These are phyloP conservation scores for Adoxophyes honmai DNA, from an alignment of 1,140 invertebrate species.

Conservation along the genomic window DNA sequence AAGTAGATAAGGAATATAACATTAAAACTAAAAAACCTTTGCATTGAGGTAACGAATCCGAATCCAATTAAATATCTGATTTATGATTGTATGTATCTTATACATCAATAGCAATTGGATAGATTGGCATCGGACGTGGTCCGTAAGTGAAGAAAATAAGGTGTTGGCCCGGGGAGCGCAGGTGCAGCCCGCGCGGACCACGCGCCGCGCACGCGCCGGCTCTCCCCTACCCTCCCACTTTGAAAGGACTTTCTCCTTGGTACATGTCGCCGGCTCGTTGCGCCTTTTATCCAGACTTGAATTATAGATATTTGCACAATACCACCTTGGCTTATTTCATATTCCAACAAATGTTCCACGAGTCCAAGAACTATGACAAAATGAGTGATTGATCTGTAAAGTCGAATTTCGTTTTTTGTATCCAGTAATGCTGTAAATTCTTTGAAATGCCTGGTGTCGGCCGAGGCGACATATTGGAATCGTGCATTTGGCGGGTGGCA, in stretches of 20 bases:
- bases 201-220: conserved; percentile 23
- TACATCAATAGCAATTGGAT: too few relatives aligned
- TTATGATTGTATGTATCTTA: too few relatives aligned
- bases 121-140: too few relatives aligned
- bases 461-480: conserved; percentile 1
- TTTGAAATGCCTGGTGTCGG: neutral
- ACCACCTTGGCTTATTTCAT: neutral
- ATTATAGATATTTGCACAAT: conserved; percentile 21
- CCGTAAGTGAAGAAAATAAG: too few relatives aligned
- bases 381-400: conserved; percentile 6
- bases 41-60: too few relatives aligned
- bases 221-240: conserved; percentile 21
- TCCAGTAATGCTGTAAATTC: conserved; percentile 10
- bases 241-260: conserved; percentile 25
- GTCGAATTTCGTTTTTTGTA: neutral
- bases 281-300: conserved; percentile 18
- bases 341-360: conserved; percentile 6
- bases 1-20: too few relatives aligned
- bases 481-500: neutral
- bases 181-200: conserved; percentile 13
- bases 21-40: too few relatives aligned
- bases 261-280: conserved; percentile 21
- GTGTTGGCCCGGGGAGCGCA: neutral
- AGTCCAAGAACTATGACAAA: neutral
- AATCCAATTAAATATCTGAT: too few relatives aligned